Base-by-base conservation (phyloP, 2,888 invertebrate genomes). In the Caenorhabditis plicata region DNA sequence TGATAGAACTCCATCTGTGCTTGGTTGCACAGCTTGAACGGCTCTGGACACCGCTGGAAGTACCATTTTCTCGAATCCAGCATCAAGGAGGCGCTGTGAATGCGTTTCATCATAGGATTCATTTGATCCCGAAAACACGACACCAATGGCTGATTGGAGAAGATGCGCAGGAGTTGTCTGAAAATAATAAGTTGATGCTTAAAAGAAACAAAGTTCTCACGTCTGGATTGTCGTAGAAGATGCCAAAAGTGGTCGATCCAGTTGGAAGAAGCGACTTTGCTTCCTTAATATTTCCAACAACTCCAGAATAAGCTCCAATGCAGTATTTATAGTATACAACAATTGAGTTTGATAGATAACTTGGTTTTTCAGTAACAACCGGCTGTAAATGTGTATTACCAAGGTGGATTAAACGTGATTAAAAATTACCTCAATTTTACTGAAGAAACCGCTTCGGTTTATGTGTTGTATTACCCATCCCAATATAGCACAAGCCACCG, bases 321-420 rank as follows among this genome's bases (percentile, higher is more conserved):
- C 63, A 60, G 38, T 75, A 66, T 46, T 75, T 75, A 64, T 75
- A 75, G 55, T 65, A 74, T 26, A 75, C 62, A 26, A 62, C 63
- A n/a, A 73, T 25, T 7, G 56, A 52, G 29, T 67, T 57, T 13
- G 44, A 33, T 20, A 73, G 43, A 32, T 61, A 19, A 29, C 54
- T 43, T 4, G 68, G 72, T 13, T 40, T 13, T 11, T 53, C 47
- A 15, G 56, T 55, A 19, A 52, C 56, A 11, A 40, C 27, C 23
- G 57, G 45, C 58, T 63, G 48, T 11, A 62, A 51, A 31, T 27
- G 29, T 9, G 32, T 13, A n/a, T 36, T 32, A 7, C 13, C 5
- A 15, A 5, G 29, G 27, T 31, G 23, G 35, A 32, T 20, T 31
- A 52, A 29, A n/a, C 15, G 8, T 31, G 15, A 25, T 27, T 17